Base-by-base conservation (phyloP, 23 tunicate species). In the Halocynthia roretzi region DNA sequence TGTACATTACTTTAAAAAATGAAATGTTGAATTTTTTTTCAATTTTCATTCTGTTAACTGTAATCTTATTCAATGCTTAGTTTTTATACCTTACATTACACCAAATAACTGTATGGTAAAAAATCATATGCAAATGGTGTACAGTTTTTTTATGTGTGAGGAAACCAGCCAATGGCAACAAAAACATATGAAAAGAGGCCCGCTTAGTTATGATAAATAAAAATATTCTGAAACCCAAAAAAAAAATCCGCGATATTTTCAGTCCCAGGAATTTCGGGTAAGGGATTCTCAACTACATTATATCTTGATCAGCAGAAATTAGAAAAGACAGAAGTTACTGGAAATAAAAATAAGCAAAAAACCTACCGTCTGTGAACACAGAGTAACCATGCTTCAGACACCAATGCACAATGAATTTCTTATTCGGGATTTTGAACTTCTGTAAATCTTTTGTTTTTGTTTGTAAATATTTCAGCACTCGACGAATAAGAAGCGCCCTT, bases 301-400 rank as follows among this genome's bases (percentile, higher is more conserved):
- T 15, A 15, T 22, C 48, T 67, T 15, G 2, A 1, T 15, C 64
- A 17, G 17, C n/a, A 58, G 2, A 14, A n/a, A 14, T 58, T 1
- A 58, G 63, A 58, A 58, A 58, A n/a, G 15, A 58, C n/a, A 58
- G 63, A 14, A 58, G 15, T 58, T 1, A n/a, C 63, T 14, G 15
- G 62, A 56, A 67, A 17, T n/a, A 10, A 58, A n/a, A 14, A 10
- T 76, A 2, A 60, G 17, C 14, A 15, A 60, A 51, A 51, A 50
- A 31, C 86, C 56, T 79, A 88, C 95, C 95, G 53, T 88, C 87
- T 11, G 87, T 88, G 56, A 88, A 88, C 7, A 88, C 80, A 14
- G 95, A 88, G 74, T 78, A 83, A 5, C 95, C 95, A 48, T 80
- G 71, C 64, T n/a, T 83, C n/a, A 88, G 66, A 67, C 95, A 88